These are phyloP conservation scores for Platorchestia sp. DNA, from an alignment of 1,140 invertebrate genomes.

Conservation along the genomic window DNA sequence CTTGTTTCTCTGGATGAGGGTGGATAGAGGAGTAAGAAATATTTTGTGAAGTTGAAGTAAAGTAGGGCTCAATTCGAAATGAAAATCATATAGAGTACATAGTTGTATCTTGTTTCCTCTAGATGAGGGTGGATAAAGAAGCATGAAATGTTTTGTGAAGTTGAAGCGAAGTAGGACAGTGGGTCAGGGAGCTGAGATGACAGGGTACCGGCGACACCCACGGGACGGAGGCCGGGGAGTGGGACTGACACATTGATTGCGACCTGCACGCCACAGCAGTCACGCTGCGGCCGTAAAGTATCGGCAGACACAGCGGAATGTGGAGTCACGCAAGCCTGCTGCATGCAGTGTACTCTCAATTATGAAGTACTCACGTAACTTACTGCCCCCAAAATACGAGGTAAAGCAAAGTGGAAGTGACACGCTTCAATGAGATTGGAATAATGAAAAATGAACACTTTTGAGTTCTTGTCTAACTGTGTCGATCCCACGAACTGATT, in stretches of 20 bases:
- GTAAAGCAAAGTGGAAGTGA: neutral
- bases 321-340: neutral
- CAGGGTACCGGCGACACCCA: neutral
- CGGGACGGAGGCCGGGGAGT: neutral
- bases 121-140: neutral
- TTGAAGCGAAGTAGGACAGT: slow-evolving; percentile 1
- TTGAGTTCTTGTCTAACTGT: too few species aligned
- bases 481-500: neutral
- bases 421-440: neutral
- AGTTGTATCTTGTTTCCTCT: neutral
- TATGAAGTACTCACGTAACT: neutral
- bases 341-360: neutral
- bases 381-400: neutral
- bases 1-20: neutral
- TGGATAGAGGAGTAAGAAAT: neutral
- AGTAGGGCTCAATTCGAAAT: too few species aligned
- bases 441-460: neutral
- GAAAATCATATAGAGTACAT: neutral
- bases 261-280: neutral
- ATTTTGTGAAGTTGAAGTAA: neutral
- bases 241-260: slow-evolving; percentile 22
- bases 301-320: neutral
- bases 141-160: neutral
- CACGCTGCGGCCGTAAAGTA: neutral
- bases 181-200: slow-evolving; percentile 41